Evolutionary conservation across 2,797 vertebrate species (phyloP).

Genomic region (Crenuchus spilurus): DNA sequence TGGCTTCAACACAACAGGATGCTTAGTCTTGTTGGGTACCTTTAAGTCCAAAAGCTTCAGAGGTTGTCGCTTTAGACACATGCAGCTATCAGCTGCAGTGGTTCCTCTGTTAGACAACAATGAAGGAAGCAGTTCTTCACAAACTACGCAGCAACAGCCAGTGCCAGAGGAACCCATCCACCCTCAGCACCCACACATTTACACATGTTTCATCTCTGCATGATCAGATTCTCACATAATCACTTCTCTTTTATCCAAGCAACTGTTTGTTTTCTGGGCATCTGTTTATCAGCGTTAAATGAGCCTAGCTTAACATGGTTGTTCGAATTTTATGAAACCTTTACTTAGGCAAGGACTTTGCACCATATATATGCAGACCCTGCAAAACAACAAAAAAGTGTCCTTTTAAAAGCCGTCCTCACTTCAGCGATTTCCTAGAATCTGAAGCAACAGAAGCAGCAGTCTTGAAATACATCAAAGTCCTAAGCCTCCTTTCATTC

Average conservation of each 20-base stretch:
- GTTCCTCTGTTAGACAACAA: no score
- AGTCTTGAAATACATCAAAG: slow-evolving; percentile 19
- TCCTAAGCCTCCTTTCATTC: slow-evolving; percentile 9
- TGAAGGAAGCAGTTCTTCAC: neutral
- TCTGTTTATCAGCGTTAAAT: neutral
- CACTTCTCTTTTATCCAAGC: neutral
- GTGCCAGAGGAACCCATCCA: neutral
- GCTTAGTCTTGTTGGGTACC: no score
- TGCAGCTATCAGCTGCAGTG: no score
- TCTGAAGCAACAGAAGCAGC: neutral
- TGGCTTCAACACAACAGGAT: no score
- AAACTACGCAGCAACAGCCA: neutral
- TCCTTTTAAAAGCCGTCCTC: neutral
- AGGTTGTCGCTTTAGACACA: no score
- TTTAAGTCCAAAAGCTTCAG: no score
- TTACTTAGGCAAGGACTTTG: no score
- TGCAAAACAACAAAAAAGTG: slow-evolving; percentile 4
- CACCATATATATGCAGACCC: slow-evolving; percentile 8
- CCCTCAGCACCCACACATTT: neutral
- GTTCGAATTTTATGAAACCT: no score
- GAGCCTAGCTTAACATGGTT: neutral
- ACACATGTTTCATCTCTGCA: neutral
- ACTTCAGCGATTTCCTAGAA: neutral
- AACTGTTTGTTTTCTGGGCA: no score
- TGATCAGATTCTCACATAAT: neutral